These are phyloP conservation scores for Cyrtonyx montezumae DNA, from an alignment of 2,113 vertebrate species.

Conservation along the genomic window DNA sequence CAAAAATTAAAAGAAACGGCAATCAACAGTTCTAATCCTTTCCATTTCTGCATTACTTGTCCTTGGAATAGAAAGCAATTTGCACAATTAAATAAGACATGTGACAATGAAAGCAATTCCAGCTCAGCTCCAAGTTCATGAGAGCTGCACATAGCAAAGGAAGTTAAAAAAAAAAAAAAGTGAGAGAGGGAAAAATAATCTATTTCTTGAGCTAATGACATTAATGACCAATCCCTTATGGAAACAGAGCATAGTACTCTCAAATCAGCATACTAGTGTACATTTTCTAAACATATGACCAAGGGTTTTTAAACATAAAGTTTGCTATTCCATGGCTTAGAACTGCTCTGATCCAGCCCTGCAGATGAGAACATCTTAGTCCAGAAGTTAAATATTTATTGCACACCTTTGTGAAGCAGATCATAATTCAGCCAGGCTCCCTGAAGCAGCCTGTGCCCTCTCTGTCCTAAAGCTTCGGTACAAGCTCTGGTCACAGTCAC, in stretches of 20 bases:
- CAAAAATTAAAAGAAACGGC: conserved; percentile 28
- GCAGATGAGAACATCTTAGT: neutral
- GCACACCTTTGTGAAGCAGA: conserved; percentile 55
- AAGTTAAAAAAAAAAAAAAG: neutral
- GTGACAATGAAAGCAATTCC: conserved; percentile 25
- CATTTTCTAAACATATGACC: neutral
- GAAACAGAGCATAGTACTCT: neutral
- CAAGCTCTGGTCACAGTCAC: neutral
- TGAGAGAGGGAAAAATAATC: neutral
- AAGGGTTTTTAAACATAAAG: neutral
- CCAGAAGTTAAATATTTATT: conserved; percentile 75
- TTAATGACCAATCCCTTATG: neutral
- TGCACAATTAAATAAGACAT: conserved; percentile 33
- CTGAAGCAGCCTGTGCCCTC: neutral
- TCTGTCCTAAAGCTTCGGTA: neutral
- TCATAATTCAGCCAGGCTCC: conserved; percentile 57
- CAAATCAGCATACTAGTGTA: neutral
- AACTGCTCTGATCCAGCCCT: neutral
- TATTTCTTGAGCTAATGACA: neutral
- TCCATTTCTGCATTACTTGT: conserved; percentile 43
- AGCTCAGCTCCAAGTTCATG: conserved; percentile 37
- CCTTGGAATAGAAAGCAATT: conserved; percentile 53
- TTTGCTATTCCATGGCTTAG: neutral
- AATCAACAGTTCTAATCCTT: conserved; percentile 45
- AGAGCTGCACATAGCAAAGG: neutral